These are phyloP conservation scores for Eciton burchellii DNA, from an alignment of 1,140 invertebrate species.

Conservation along the genomic window DNA sequence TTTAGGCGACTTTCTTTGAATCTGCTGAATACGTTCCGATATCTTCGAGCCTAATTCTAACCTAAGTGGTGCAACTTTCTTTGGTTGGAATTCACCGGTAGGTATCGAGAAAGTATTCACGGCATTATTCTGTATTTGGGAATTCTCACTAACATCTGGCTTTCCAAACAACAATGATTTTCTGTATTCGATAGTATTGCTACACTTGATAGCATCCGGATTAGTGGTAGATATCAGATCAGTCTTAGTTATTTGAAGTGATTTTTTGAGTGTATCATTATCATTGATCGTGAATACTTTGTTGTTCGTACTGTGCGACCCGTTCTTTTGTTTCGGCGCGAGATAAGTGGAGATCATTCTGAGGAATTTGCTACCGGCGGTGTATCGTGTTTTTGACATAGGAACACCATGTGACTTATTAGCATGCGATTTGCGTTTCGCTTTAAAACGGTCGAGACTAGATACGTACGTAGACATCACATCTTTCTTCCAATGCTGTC, in stretches of 20 bases:
- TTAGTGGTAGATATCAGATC: slow-evolving; percentile 91
- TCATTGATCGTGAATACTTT: slow-evolving; percentile 80
- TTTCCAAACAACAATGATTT: slow-evolving; percentile 63
- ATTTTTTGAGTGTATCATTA: slow-evolving; percentile 74
- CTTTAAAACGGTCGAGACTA: slow-evolving; percentile 79
- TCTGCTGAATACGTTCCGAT: slow-evolving; percentile 76
- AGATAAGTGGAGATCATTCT: slow-evolving; percentile 68
- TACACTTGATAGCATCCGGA: slow-evolving; percentile 86
- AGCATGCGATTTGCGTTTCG: slow-evolving; percentile 69
- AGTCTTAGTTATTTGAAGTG: slow-evolving; percentile 88
- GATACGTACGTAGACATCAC: slow-evolving; percentile 90
- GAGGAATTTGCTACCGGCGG: slow-evolving; percentile 69
- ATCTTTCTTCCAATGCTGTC: slow-evolving; percentile 89
- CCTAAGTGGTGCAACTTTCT: slow-evolving; percentile 62
- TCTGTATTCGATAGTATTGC: slow-evolving; percentile 82
- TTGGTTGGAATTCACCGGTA: slow-evolving; percentile 24
- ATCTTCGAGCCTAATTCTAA: slow-evolving; percentile 74
- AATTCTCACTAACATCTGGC: background rate
- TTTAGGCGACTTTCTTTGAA: slow-evolving; percentile 75
- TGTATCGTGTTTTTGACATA: slow-evolving; percentile 37
- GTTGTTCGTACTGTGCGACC: slow-evolving; percentile 48
- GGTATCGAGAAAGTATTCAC: background rate
- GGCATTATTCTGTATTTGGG: slow-evolving; percentile 10
- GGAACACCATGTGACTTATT: slow-evolving; percentile 62
- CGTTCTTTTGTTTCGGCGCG: slow-evolving; percentile 43